phyloP scores from a whole-genome alignment of 1,140 invertebrate genomes.

The Formica selysi region DNA sequence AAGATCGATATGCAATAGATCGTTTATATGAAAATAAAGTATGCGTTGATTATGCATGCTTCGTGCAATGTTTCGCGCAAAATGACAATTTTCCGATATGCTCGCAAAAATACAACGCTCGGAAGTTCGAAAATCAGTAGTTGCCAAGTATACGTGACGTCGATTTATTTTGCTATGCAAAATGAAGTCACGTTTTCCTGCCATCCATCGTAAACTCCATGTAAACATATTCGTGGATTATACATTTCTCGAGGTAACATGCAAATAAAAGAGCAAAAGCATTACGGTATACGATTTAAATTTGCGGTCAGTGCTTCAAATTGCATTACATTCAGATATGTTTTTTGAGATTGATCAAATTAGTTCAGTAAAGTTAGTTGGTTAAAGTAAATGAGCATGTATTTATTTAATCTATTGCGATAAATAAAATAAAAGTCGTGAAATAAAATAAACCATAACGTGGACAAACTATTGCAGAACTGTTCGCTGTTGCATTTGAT shows the following conservation, averaged over 20 bases:
- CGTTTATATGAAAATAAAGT: neutral
- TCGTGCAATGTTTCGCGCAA: neutral
- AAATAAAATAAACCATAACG: neutral
- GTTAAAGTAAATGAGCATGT: too few relatives aligned
- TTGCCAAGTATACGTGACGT: neutral
- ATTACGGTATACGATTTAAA: slow-evolving; percentile 18
- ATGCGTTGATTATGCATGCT: neutral
- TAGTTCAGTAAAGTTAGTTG: neutral
- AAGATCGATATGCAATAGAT: neutral
- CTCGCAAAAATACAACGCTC: neutral
- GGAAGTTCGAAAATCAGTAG: slow-evolving; percentile 23
- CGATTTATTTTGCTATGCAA: slow-evolving; percentile 51
- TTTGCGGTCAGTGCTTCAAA: slow-evolving; percentile 26
- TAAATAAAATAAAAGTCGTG: neutral
- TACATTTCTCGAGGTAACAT: slow-evolving; percentile 39
- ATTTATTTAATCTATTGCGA: neutral
- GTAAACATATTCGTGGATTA: slow-evolving; percentile 52
- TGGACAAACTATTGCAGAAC: neutral
- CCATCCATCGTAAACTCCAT: slow-evolving; percentile 48
- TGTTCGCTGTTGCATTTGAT: neutral
- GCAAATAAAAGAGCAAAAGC: slow-evolving; percentile 8
- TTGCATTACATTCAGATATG: slow-evolving; percentile 15
- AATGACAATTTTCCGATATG: neutral
- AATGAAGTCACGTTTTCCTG: slow-evolving; percentile 37
- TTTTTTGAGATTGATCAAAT: slow-evolving; percentile 29